Percentiles rank a stretch among this genome's conserved stretches.
These are phyloP conservation scores for Plecotus auritus DNA, from an alignment of 2,113 vertebrate species.

Conservation along the genomic window DNA sequence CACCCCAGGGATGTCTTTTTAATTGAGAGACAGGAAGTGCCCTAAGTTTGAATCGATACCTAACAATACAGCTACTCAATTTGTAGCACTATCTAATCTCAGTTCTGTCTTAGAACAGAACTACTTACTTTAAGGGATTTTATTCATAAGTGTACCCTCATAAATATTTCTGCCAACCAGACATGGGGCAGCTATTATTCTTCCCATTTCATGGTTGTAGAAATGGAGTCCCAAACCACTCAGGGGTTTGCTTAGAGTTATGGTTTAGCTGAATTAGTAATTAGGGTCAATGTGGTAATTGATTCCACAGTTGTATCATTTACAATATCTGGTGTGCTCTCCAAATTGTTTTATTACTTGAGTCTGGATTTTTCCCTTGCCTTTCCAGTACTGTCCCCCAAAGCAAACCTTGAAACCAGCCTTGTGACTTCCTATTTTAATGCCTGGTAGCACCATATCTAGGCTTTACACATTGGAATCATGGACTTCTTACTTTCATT, in stretches of 20 bases:
- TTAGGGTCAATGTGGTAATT: not conserved
- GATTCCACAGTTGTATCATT: not conserved
- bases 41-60: slow-evolving; percentile 54
- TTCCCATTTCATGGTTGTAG: slow-evolving; percentile 32
- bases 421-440: not conserved
- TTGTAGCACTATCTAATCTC: slow-evolving; percentile 60
- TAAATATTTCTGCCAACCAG: slow-evolving; percentile 42
- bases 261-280: not conserved
- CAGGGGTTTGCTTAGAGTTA: not conserved
- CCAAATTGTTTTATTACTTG: not conserved
- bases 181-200: not conserved
- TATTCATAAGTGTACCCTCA: slow-evolving; percentile 5
- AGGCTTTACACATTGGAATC: not conserved
- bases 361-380: not conserved
- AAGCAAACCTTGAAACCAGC: not conserved
- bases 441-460: not conserved
- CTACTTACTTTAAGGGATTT: slow-evolving; percentile 40
- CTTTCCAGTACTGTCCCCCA: not conserved
- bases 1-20: not conserved
- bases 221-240: not conserved
- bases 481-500: not conserved
- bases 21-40: slow-evolving; percentile 53
- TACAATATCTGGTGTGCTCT: not conserved
- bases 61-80: slow-evolving; percentile 40
- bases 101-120: slow-evolving; percentile 38